These are phyloP conservation scores for Clarias magur DNA, from an alignment of 2,113 vertebrate genomes.

Conservation along the genomic window DNA sequence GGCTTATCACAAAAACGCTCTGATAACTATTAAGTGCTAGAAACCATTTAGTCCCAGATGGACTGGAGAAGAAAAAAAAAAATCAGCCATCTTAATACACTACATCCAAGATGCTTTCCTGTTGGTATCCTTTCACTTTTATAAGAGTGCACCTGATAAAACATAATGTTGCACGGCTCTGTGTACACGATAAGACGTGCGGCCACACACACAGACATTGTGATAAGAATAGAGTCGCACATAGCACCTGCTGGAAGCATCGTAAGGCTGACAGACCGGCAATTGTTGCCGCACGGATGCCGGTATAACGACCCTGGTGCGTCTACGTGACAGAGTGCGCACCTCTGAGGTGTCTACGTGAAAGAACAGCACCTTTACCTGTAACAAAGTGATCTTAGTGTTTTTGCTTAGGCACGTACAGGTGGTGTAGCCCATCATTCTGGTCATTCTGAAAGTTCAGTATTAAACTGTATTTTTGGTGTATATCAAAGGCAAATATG, in stretches of 20 bases:
- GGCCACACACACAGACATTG: background rate
- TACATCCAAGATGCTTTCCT: background rate
- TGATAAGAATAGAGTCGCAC: conserved; percentile 22
- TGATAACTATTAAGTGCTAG: background rate
- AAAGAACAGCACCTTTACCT: background rate
- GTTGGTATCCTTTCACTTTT: background rate
- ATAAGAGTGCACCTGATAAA: background rate
- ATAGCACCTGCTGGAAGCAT: conserved; percentile 20
- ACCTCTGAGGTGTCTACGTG: background rate
- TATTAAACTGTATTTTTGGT: background rate
- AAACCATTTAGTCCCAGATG: background rate
- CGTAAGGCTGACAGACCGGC: background rate
- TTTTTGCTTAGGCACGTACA: background rate
- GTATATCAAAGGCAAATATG: background rate
- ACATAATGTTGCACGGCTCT: background rate
- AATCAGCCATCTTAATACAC: background rate
- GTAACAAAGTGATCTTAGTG: background rate
- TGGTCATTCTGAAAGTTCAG: background rate
- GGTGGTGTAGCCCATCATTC: background rate
- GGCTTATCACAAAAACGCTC: conserved; percentile 12
- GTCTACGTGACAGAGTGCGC: conserved; percentile 20
- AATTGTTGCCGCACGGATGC: background rate
- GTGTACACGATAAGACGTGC: conserved; percentile 26
- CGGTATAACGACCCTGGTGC: background rate
- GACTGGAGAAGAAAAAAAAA: background rate